phyloP scores from a whole-genome alignment of 2,888 invertebrate species.

The Sinhomidia bicolor region DNA sequence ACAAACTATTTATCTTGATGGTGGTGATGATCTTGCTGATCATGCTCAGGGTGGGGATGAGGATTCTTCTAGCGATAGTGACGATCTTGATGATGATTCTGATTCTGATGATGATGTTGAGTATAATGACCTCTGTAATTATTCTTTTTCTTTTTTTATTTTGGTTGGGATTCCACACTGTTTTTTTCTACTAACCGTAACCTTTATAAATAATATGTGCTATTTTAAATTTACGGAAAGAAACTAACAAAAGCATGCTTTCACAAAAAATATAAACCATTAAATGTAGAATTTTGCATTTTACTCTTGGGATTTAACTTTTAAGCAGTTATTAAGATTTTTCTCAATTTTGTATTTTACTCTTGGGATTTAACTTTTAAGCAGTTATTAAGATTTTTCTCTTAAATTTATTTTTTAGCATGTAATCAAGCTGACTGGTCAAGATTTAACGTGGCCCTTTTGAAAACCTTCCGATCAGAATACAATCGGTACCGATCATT shows the following conservation, averaged over 20 bases:
- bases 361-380: too few species aligned
- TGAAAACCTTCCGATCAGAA: constrained; percentile 92
- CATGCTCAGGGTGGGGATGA: constrained; percentile 51
- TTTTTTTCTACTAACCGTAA: constrained; percentile 28
- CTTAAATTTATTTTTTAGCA: constrained; percentile 81
- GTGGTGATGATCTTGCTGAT: constrained; percentile 52
- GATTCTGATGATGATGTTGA: constrained; percentile 54
- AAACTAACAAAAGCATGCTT: not conserved
- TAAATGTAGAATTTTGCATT: too few species aligned
- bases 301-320: too few species aligned
- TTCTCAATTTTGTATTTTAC: too few species aligned
- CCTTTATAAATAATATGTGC: not conserved
- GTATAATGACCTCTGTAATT: constrained; percentile 61
- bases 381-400: too few species aligned
- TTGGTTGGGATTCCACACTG: constrained; percentile 15
- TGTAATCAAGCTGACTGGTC: constrained; percentile 90
- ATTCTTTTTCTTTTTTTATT: constrained; percentile 46
- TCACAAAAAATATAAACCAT: too few species aligned
- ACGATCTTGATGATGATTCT: constrained; percentile 59
- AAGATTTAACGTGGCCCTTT: constrained; percentile 91
- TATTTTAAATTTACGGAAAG: not conserved
- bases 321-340: too few species aligned
- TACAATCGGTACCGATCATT: constrained; percentile 75
- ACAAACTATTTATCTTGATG: constrained; percentile 9
- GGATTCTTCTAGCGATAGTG: constrained; percentile 53